phyloP scores from a whole-genome alignment of 2,888 invertebrate species.

The Aphrophora alni region DNA sequence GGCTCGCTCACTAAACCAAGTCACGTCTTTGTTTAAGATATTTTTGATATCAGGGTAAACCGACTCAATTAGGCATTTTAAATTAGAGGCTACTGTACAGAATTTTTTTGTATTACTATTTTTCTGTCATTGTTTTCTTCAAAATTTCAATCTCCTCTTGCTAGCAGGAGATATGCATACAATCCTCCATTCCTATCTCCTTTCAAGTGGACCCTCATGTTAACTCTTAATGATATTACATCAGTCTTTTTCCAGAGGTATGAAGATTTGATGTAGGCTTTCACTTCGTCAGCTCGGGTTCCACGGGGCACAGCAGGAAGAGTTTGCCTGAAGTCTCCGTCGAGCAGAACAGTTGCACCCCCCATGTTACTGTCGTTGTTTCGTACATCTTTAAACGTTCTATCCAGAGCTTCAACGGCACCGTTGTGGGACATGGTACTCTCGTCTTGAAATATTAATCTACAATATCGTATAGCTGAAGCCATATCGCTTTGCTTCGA shows the following conservation, averaged over 20 bases:
- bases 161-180: not conserved
- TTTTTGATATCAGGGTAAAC: conserved; percentile 4
- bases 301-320: not conserved
- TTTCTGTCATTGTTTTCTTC: not conserved
- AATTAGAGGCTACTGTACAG: conserved; percentile 7
- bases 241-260: conserved; percentile 1
- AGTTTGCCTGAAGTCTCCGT: not conserved
- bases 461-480: conserved; percentile 51
- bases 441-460: conserved; percentile 53
- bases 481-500: conserved; percentile 49
- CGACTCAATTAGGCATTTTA: not conserved
- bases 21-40: not conserved
- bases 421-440: not conserved
- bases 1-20: not conserved
- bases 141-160: not conserved
- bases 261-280: not conserved
- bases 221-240: not conserved
- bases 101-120: conserved; percentile 4
- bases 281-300: conserved; percentile 6
- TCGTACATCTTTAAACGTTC: not conserved
- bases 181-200: not conserved
- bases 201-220: conserved; percentile 3
- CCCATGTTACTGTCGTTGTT: too few species aligned
- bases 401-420: not conserved
- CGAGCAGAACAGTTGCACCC: conserved; percentile 4